Base-by-base conservation (phyloP, 2,113 vertebrate genomes). In the Stictonetta naevosa region DNA sequence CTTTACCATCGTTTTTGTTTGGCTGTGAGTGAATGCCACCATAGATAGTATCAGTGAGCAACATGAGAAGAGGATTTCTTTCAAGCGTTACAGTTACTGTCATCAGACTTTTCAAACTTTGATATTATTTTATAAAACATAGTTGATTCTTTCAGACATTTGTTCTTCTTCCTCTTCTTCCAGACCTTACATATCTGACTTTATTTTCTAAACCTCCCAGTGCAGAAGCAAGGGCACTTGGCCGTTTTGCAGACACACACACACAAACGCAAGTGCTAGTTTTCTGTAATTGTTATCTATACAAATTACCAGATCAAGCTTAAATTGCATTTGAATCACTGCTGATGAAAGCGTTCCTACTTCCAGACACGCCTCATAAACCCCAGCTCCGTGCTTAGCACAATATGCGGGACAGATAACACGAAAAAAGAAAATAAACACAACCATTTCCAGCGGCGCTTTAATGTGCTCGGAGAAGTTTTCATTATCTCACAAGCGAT, bases 1-100 rank as follows among this genome's bases (percentile, higher is more conserved):
- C 23, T 87, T 79, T 73, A 52, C 38, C 13, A 38, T 0, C 40
- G 34, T 21, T 55, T 78, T 94, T 56, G 6, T 52, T 76, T n/a
- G 8, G 8, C 34, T 60, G n/a, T 22, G 73, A 64, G 62, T 3
- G 6, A 71, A 67, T 83, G 83, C 33, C 0, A 0, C 40, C 63
- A 56, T 17, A 17, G 52, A 56, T 19, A 19, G 46, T 26, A 50
- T 17, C 26, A 56, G 9, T 33, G 59, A 92, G 44, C 33, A 76
- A 77, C 21, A 20, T 0, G 0, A 83, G 33, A 18, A 73, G 44
- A 28, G 22, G 59, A 62, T 88, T 86, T 80, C n/a, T 85, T 76
- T 80, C 48, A 69, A 82, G 58, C 5, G 28, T 48, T 91, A 33
- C 15, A 42, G 75, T 64, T 50, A 73, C 12, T 19, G 8, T 17